A percentile compares a stretch with the other conserved stretches of the same genome.
Conservation (phyloP, 2,888 invertebrate species). For the Palloptera scutellata region DNA sequence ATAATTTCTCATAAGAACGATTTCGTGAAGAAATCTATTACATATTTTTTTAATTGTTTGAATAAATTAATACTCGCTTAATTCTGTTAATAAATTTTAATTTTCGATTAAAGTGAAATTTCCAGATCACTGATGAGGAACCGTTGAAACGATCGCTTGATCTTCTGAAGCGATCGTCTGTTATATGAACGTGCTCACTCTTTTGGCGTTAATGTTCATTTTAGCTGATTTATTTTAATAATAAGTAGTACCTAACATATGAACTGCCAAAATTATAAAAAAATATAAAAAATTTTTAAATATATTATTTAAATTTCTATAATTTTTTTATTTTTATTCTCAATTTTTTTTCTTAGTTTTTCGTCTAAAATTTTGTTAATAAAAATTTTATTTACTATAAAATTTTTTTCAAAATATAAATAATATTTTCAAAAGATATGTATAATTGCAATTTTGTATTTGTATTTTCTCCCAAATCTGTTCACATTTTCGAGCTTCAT, state of each 20-base stretch:
- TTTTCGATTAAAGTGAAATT: constrained; percentile 22
- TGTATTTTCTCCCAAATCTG: background rate
- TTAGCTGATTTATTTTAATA: too few species aligned
- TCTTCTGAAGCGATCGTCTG: too few species aligned
- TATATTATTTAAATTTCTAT: constrained; percentile 28
- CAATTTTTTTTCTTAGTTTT: constrained; percentile 26
- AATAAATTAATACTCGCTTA: background rate
- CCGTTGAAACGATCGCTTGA: too few species aligned
- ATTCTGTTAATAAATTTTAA: constrained; percentile 20
- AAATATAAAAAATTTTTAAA: too few species aligned
- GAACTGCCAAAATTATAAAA: too few species aligned
- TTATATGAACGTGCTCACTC: too few species aligned
- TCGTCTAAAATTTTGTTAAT: constrained; percentile 1
- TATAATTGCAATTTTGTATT: constrained; percentile 8
- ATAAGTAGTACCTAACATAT: too few species aligned
- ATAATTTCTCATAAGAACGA: background rate
- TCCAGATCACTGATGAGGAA: too few species aligned
- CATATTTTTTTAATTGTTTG: constrained; percentile 7
- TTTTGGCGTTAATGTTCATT: too few species aligned
- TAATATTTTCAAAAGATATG: constrained; percentile 13
- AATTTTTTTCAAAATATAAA: constrained; percentile 18
- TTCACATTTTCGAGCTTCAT: background rate
- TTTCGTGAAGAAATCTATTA: background rate
- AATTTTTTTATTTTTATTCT: constrained; percentile 19
- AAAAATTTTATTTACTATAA: constrained; percentile 23